These are phyloP conservation scores for Chrysomela aeneicollis DNA, from an alignment of 2,888 invertebrate genomes.

Conservation along the genomic window DNA sequence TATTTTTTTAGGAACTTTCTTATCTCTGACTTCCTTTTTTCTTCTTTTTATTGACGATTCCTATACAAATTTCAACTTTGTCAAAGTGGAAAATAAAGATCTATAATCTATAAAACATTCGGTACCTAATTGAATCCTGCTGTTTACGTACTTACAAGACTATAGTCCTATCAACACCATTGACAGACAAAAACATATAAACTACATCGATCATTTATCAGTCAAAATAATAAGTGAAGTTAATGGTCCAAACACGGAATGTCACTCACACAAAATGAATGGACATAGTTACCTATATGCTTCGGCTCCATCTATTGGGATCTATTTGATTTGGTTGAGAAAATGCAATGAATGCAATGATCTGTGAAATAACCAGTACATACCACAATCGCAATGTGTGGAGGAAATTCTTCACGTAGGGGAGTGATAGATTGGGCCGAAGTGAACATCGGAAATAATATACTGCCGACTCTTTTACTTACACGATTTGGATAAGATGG, in stretches of 20 bases:
- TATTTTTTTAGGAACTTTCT: too few species aligned
- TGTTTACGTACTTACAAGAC: too few species aligned
- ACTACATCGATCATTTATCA: background rate
- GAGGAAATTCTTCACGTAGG: slow-evolving; percentile 41
- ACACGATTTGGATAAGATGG: slow-evolving; percentile 13
- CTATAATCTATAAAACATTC: too few species aligned
- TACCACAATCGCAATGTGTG: slow-evolving; percentile 47
- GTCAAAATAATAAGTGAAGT: background rate
- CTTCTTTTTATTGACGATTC: too few species aligned
- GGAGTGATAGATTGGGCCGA: slow-evolving; percentile 47
- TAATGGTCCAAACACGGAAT: slow-evolving; percentile 41
- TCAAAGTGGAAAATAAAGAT: too few species aligned
- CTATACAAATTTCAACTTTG: too few species aligned
- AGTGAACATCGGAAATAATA: slow-evolving; percentile 22
- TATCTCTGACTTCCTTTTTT: too few species aligned
- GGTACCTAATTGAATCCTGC: too few species aligned
- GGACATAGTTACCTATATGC: slow-evolving; percentile 40
- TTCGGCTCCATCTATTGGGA: slow-evolving; percentile 38
- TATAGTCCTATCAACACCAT: too few species aligned
- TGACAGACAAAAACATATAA: background rate
- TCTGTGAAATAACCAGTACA: slow-evolving; percentile 58
- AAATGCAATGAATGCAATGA: slow-evolving; percentile 54
- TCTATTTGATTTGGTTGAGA: slow-evolving; percentile 46
- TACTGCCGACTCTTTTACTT: slow-evolving; percentile 15
- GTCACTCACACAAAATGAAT: slow-evolving; percentile 55